These are phyloP conservation scores for Oryzias dopingdopingensis DNA, from an alignment of 2,797 vertebrate genomes.

Conservation along the genomic window DNA sequence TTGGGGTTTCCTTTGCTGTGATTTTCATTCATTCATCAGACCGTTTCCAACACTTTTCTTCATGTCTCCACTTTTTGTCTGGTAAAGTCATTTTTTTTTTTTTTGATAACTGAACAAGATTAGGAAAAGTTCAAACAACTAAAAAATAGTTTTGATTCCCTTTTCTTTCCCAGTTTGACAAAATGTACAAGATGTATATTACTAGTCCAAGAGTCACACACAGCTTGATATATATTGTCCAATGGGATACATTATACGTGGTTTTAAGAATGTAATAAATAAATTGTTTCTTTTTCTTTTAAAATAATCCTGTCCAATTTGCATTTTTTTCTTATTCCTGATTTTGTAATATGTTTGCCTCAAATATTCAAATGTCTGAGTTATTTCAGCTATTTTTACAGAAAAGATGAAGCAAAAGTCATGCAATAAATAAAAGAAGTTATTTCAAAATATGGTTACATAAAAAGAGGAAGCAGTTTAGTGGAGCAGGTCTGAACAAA, in stretches of 20 bases:
- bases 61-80: constrained; percentile 74
- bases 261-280: constrained; percentile 85
- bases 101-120: constrained; percentile 73
- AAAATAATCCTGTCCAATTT: constrained; percentile 41
- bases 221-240: constrained; percentile 74
- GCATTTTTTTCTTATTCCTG: not conserved
- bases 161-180: constrained; percentile 66
- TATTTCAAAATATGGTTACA: too few species aligned
- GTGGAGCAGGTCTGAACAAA: too few species aligned
- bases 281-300: constrained; percentile 77
- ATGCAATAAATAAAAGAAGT: too few species aligned
- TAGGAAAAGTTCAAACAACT: constrained; percentile 64
- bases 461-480: too few species aligned
- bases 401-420: too few species aligned
- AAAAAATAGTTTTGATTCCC: constrained; percentile 48
- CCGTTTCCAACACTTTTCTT: constrained; percentile 61
- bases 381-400: too few species aligned
- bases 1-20: constrained; percentile 73
- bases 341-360: too few species aligned
- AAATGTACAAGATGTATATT: constrained; percentile 74
- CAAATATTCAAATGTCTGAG: too few species aligned
- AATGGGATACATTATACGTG: constrained; percentile 77
- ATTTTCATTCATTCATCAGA: constrained; percentile 68
- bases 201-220: constrained; percentile 73
- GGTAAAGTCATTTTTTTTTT: constrained; percentile 85